Evolutionary conservation across 92 coral and sea anemone genomes (phyloP).

Genomic region (Siderastrea radians): DNA sequence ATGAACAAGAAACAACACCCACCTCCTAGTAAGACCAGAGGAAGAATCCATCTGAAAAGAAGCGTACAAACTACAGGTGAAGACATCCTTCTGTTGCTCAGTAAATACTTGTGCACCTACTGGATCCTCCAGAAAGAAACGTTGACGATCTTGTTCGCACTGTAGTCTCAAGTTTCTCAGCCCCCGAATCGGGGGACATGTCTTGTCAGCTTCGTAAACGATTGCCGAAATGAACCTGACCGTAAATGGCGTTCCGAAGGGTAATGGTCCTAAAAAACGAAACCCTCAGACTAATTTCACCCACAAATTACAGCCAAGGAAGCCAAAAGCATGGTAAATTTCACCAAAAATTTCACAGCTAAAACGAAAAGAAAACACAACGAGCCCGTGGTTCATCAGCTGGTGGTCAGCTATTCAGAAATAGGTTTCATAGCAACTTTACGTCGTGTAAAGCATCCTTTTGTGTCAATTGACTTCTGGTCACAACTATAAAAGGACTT

Average conservation of each 20-base stretch:
- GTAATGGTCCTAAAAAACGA: neutral
- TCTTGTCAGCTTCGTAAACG: neutral
- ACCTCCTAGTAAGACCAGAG: constrained; percentile 92
- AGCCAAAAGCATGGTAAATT: neutral
- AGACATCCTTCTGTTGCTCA: constrained; percentile 65
- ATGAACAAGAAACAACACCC: constrained; percentile 28
- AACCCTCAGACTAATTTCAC: neutral
- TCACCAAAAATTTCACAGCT: neutral
- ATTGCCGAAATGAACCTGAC: neutral
- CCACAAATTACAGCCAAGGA: neutral
- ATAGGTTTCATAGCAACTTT: constrained; percentile 31
- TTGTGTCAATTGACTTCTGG: neutral
- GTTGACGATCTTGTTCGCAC: neutral
- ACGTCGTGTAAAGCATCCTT: constrained; percentile 23
- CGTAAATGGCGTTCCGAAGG: neutral
- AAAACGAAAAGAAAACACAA: neutral
- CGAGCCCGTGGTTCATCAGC: constrained; percentile 17
- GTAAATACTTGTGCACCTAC: neutral
- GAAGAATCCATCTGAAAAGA: constrained; percentile 90
- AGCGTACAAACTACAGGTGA: constrained; percentile 88
- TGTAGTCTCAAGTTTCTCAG: constrained; percentile 7
- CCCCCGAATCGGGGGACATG: constrained; percentile 59
- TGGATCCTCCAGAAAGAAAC: neutral
- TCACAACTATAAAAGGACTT: no score
- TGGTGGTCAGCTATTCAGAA: constrained; percentile 36